phyloP scores from a whole-genome alignment of 2,113 vertebrate species.

The Hippocampus comes region DNA sequence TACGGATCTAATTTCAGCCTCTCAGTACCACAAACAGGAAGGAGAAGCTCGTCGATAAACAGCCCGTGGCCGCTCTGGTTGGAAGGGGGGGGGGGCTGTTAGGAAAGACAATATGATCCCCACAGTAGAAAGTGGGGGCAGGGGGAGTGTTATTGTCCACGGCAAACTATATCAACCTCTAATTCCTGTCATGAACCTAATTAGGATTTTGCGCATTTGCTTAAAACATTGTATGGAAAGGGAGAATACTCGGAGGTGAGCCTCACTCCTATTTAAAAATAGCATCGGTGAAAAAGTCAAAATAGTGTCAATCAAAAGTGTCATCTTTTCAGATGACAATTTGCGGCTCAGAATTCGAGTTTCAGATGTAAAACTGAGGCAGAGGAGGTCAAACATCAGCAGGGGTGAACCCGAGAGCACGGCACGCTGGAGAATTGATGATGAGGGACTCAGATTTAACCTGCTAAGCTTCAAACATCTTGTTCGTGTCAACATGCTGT shows the following conservation, averaged over 20 bases:
- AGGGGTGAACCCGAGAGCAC: constrained; percentile 14
- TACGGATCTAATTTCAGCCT: constrained; percentile 71
- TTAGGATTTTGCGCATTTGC: constrained; percentile 42
- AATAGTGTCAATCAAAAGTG: not conserved
- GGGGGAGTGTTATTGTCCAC: constrained; percentile 38
- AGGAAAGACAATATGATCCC: constrained; percentile 36
- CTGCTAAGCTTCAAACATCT: constrained; percentile 29
- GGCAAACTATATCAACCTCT: constrained; percentile 34
- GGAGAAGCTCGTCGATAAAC: constrained; percentile 63
- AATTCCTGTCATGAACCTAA: constrained; percentile 33
- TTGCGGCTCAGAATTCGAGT: constrained; percentile 12
- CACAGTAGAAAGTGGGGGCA: constrained; percentile 32
- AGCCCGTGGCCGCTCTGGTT: constrained; percentile 47
- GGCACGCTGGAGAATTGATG: constrained; percentile 41
- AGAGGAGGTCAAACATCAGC: constrained; percentile 43
- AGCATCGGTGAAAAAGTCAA: not conserved
- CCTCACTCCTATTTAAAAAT: not conserved
- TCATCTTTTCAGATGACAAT: not conserved
- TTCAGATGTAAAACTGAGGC: constrained; percentile 12
- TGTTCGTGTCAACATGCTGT: constrained; percentile 55
- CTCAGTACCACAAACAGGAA: constrained; percentile 69
- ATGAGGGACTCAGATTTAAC: constrained; percentile 40
- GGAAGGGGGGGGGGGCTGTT: constrained; percentile 1
- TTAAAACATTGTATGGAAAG: constrained; percentile 37
- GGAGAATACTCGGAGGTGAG: constrained; percentile 18